Evolutionary conservation across 2,888 invertebrate genomes (phyloP).

Genomic region (Dioctria rufipes): DNA sequence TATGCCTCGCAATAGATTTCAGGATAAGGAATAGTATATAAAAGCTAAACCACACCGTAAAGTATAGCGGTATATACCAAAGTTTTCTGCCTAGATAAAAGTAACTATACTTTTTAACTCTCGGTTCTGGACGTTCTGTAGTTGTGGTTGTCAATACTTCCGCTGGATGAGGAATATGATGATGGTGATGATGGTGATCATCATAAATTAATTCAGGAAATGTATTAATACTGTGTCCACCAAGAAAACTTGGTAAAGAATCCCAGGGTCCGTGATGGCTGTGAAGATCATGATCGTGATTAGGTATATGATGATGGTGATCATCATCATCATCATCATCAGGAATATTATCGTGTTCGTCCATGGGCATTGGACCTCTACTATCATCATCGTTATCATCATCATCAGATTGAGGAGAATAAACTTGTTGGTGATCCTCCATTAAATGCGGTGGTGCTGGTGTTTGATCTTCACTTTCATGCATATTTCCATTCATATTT

Average conservation of each 20-base stretch:
- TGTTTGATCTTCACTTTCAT: constrained; percentile 51
- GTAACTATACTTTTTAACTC: constrained; percentile 77
- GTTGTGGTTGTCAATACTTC: constrained; percentile 66
- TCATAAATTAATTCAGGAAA: constrained; percentile 63
- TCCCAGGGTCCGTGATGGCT: constrained; percentile 62
- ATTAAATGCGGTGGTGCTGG: constrained; percentile 69
- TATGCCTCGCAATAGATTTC: constrained; percentile 79
- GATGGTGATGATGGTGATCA: constrained; percentile 62
- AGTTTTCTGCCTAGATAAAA: constrained; percentile 80
- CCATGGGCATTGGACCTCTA: not conserved
- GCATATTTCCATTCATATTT: constrained; percentile 16
- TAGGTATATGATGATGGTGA: not conserved
- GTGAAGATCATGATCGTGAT: constrained; percentile 63
- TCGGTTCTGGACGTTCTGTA: constrained; percentile 67
- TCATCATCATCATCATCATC: constrained; percentile 60
- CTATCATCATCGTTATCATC: constrained; percentile 3
- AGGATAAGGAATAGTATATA: constrained; percentile 78
- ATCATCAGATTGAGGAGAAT: not conserved
- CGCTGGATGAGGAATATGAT: constrained; percentile 63
- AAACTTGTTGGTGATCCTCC: constrained; percentile 56
- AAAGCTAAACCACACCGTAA: constrained; percentile 76
- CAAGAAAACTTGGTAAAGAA: constrained; percentile 58
- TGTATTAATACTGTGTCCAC: constrained; percentile 62
- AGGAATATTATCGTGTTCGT: constrained; percentile 62
- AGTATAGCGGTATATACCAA: constrained; percentile 81